Evolutionary conservation across 2,888 invertebrate species (phyloP), one percentile per base, ranked within the genome.

Genomic region (Athrips mouffetella): DNA sequence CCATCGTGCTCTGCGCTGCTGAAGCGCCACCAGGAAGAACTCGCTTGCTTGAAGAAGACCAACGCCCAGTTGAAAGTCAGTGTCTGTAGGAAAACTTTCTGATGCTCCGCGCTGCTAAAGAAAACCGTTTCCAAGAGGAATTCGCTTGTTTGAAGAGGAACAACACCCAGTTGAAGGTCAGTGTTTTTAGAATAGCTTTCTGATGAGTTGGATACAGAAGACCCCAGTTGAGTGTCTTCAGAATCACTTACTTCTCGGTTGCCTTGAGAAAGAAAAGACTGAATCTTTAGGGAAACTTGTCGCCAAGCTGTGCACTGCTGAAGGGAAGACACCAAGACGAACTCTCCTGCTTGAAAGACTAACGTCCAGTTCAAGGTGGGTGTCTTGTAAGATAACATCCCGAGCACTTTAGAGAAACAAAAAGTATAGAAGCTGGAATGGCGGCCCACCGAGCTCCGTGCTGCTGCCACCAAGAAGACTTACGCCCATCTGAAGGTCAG

Each of bases 271-370:
- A n/a, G n/a, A n/a, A n/a, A n/a, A n/a, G n/a, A n/a, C n/a, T n/a
- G n/a, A n/a, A n/a, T n/a, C n/a, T n/a, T n/a, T n/a, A n/a, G n/a
- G n/a, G n/a, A n/a, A n/a, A n/a, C n/a, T n/a, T 94, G 96, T 71
- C 90, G 92, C 92, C 0, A 98, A 98, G 70, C 89, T 96, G 53
- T 89, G 96, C 11, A 92, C 94, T 42, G 96, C 97, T 0, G 74
- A 96, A 96, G 75, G n/a, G n/a, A n/a, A 96, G 97, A 65, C 96
- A 97, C 69, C 92, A 92, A 29, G 98, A 98, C 73, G 98, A 98
- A 79, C 92, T 98, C 45, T 91, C 95, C 44, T 97, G 97, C 70
- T 89, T 98, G 51, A 98, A 97, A 97, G 79, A 97, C 98, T 1
- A 98, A 98, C 74, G 94, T 95, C 57, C 98, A 98, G 73, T 89